phyloP scores from a whole-genome alignment of 2,888 invertebrate species.

The Parnassius orleans region DNA sequence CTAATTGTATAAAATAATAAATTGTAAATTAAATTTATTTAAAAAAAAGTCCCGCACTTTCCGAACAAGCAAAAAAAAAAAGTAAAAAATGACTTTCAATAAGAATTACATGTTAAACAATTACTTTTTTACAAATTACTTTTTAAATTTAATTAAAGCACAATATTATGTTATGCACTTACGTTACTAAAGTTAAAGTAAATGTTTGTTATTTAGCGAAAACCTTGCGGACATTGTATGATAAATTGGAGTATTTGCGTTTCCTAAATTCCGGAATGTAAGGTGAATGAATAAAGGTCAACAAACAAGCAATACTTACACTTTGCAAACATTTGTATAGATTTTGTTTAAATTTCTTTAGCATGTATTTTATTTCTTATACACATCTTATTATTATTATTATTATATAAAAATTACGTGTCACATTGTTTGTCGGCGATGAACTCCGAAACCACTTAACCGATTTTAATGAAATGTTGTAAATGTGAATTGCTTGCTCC shows the following conservation, averaged over 20 bases:
- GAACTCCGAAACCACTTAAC: no score
- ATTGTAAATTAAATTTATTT: no score
- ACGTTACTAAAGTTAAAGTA: background rate
- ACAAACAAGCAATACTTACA: background rate
- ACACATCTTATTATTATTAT: no score
- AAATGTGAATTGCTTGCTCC: no score
- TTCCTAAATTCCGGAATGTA: constrained; percentile 15
- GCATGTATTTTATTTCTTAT: no score
- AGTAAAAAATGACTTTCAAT: no score
- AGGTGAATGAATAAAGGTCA: constrained; percentile 16
- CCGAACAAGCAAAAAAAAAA: background rate
- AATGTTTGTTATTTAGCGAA: constrained; percentile 16
- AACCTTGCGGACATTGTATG: constrained; percentile 12
- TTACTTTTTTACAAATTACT: background rate
- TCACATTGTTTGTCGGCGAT: no score
- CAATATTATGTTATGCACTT: constrained; percentile 2
- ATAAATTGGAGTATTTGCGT: constrained; percentile 15
- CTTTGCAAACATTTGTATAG: background rate
- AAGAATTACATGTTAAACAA: background rate
- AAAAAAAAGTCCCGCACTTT: background rate
- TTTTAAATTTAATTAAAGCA: background rate
- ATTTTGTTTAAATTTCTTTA: no score
- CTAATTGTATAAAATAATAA: no score
- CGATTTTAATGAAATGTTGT: no score
- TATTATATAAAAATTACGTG: no score